These are phyloP conservation scores for Pinna nobilis DNA, from an alignment of 1,140 invertebrate species.

Conservation along the genomic window DNA sequence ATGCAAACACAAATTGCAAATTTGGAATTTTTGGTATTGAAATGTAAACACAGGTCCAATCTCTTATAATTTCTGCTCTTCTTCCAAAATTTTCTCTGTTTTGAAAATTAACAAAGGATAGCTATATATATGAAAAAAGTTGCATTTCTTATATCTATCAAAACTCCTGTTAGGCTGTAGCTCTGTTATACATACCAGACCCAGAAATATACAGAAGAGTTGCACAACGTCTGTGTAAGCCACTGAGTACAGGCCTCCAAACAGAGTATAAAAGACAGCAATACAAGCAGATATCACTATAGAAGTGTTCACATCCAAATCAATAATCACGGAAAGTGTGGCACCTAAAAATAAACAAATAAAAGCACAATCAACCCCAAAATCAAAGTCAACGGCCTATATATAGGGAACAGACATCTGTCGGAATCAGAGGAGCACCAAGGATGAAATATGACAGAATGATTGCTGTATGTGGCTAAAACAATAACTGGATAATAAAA, in stretches of 20 bases:
- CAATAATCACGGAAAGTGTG: constrained; percentile 96
- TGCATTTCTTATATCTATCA: neutral
- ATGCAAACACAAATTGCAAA: neutral
- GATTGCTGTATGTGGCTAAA: no score
- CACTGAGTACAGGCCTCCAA: constrained; percentile 97
- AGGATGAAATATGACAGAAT: no score
- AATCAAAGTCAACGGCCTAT: no score
- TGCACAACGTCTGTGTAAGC: constrained; percentile 99
- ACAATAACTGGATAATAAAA: no score
- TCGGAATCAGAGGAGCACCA: no score
- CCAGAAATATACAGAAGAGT: constrained; percentile 98
- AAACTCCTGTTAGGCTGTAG: neutral
- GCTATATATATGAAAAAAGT: neutral
- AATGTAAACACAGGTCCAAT: neutral
- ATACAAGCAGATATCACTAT: constrained; percentile 97
- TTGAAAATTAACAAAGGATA: neutral
- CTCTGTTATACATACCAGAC: constrained; percentile 84
- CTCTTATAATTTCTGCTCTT: neutral
- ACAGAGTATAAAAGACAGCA: constrained; percentile 97
- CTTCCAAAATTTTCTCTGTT: neutral
- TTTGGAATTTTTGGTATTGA: neutral
- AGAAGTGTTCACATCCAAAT: constrained; percentile 93
- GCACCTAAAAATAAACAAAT: constrained; percentile 88
- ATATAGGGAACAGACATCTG: no score
- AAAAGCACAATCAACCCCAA: no score